Evolutionary conservation across 2,888 invertebrate species (phyloP).

Genomic region (Ernsta delagoae): DNA sequence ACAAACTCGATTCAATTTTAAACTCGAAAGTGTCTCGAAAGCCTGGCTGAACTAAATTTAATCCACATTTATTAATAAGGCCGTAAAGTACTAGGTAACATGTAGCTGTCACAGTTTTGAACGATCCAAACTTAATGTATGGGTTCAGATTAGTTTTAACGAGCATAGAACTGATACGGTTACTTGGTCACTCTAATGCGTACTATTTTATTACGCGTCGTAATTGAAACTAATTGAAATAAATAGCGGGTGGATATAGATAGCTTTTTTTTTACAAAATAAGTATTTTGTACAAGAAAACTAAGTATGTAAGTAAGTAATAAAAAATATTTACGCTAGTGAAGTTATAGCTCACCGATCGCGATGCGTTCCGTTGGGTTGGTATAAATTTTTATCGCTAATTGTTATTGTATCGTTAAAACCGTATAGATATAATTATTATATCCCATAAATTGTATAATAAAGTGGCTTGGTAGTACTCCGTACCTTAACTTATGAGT

Average conservation of each 20-base stretch:
- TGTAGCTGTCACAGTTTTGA: neutral
- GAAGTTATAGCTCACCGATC: neutral
- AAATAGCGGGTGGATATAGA: neutral
- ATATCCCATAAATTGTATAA: no score
- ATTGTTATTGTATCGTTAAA: no score
- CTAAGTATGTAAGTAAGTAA: no score
- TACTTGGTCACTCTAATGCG: conserved; percentile 5
- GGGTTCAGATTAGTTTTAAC: conserved; percentile 22
- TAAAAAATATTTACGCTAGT: no score
- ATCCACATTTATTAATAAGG: no score
- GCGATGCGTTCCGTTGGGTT: neutral
- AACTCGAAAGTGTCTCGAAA: no score
- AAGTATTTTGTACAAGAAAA: neutral
- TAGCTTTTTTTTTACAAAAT: conserved; percentile 10
- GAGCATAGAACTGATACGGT: conserved; percentile 11
- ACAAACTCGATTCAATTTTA: no score
- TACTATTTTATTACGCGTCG: conserved; percentile 2
- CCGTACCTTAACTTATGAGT: neutral
- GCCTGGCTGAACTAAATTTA: no score
- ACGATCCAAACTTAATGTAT: conserved; percentile 31
- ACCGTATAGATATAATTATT: no score
- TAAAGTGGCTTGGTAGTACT: no score
- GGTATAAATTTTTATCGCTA: no score
- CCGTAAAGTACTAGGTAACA: no score
- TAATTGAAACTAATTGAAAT: conserved; percentile 21